These are phyloP conservation scores for Drosophila sturtevanti DNA, from an alignment of 1,140 invertebrate species.

Conservation along the genomic window DNA sequence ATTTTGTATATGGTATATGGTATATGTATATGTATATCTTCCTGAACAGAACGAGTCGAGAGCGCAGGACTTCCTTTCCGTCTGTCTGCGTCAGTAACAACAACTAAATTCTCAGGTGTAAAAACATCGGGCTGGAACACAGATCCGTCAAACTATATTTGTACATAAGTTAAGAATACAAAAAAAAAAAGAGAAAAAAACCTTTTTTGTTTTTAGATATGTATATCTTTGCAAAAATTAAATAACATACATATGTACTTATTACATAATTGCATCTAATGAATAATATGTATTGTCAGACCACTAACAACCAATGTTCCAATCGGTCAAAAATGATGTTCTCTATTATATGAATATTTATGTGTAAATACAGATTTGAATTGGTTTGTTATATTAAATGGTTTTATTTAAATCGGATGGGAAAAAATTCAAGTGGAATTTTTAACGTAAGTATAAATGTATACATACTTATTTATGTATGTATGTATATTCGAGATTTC, in stretches of 20 bases:
- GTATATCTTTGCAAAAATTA: conserved; percentile 19
- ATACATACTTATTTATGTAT: no score
- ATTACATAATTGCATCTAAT: conserved; percentile 17
- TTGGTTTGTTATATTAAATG: conserved; percentile 4
- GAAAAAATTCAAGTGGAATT: neutral
- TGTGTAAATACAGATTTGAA: conserved; percentile 19
- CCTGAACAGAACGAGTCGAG: conserved; percentile 6
- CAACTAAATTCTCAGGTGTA: conserved; percentile 19
- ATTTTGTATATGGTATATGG: no score
- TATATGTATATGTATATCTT: neutral
- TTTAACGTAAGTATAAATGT: neutral
- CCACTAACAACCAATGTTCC: conserved; percentile 20
- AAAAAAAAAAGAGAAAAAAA: no score
- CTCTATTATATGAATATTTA: conserved; percentile 20
- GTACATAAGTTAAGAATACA: conserved; percentile 17
- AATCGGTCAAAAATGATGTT: conserved; percentile 20
- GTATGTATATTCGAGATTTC: no score
- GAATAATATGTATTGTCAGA: conserved; percentile 17
- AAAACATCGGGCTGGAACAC: conserved; percentile 16
- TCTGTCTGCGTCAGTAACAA: conserved; percentile 8
- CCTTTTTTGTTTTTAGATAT: conserved; percentile 17
- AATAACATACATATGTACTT: conserved; percentile 17
- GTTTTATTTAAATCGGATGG: neutral
- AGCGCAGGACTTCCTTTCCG: neutral
- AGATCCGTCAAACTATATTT: conserved; percentile 21